phyloP scores from a whole-genome alignment of 2,797 vertebrate species.

The Peromyscus aztecus region DNA sequence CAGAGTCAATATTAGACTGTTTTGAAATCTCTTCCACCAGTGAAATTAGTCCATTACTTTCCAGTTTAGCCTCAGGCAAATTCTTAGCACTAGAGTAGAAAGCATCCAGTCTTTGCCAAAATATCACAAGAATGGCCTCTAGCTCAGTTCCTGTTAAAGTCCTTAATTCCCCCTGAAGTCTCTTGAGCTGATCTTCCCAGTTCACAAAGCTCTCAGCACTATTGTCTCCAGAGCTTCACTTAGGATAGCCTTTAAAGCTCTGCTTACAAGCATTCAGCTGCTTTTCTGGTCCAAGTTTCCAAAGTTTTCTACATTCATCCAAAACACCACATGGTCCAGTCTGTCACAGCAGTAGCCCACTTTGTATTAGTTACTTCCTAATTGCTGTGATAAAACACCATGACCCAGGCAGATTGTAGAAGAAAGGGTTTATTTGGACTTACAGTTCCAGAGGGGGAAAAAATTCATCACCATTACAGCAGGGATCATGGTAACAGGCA shows the following conservation, averaged over 20 bases:
- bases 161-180: not conserved
- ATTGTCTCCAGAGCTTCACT: not conserved
- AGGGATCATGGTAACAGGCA: not conserved
- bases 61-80: not conserved
- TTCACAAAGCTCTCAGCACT: not conserved
- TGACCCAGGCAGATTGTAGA: not conserved
- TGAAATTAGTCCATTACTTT: not conserved
- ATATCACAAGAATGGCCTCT: not conserved
- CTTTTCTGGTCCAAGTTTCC: not conserved
- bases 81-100: not conserved
- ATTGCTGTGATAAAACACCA: not conserved
- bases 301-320: not conserved
- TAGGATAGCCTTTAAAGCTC: not conserved
- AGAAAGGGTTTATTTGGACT: not conserved
- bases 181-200: not conserved
- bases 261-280: not conserved
- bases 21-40: not conserved
- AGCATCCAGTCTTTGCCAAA: not conserved
- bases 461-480: not conserved
- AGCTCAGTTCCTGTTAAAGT: not conserved
- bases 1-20: not conserved
- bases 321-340: not conserved
- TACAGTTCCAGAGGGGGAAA: not conserved
- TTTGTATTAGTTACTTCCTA: not conserved
- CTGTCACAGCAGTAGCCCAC: not conserved